A percentile compares a stretch with the other conserved stretches of the same genome.
phyloP scores from a whole-genome alignment of 2,797 vertebrate genomes.

The Muscicapa comitata region DNA sequence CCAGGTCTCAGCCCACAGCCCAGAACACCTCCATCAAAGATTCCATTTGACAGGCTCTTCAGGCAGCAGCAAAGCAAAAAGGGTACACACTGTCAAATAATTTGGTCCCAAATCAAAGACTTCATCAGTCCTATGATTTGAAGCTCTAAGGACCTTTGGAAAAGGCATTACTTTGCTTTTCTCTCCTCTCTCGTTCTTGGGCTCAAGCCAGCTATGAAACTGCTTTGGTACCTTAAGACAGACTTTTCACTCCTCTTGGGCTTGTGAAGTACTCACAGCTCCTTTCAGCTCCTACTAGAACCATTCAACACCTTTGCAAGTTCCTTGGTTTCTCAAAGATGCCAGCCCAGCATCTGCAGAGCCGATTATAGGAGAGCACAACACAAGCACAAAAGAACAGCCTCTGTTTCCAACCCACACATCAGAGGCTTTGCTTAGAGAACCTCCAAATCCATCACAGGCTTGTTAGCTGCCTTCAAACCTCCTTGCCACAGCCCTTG shows the following conservation, averaged over 20 bases:
- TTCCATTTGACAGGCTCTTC: not conserved
- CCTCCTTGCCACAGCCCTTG: not conserved
- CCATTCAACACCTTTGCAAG: not conserved
- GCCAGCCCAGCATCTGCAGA: not conserved
- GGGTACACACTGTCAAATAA: not conserved
- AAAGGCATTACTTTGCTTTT: not conserved
- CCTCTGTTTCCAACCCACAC: not conserved
- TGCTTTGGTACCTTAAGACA: not conserved
- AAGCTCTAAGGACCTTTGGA: not conserved
- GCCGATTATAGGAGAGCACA: not conserved
- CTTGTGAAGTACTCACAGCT: not conserved
- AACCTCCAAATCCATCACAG: not conserved
- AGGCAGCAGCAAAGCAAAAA: not conserved
- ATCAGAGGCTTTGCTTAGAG: not conserved
- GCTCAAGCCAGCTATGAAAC: not conserved
- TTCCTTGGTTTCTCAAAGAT: not conserved
- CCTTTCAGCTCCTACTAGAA: conserved; percentile 13
- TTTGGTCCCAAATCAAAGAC: not conserved
- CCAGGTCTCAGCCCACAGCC: not conserved
- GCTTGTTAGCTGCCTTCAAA: not conserved
- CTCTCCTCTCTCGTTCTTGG: not conserved
- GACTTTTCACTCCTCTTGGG: not conserved
- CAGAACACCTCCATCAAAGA: not conserved
- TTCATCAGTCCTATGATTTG: not conserved
- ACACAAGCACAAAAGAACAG: not conserved